Percentiles rank a stretch among this genome's conserved stretches.
Evolutionary conservation across 2,888 invertebrate genomes (phyloP).

Genomic region (Sinhomidia bicolor): DNA sequence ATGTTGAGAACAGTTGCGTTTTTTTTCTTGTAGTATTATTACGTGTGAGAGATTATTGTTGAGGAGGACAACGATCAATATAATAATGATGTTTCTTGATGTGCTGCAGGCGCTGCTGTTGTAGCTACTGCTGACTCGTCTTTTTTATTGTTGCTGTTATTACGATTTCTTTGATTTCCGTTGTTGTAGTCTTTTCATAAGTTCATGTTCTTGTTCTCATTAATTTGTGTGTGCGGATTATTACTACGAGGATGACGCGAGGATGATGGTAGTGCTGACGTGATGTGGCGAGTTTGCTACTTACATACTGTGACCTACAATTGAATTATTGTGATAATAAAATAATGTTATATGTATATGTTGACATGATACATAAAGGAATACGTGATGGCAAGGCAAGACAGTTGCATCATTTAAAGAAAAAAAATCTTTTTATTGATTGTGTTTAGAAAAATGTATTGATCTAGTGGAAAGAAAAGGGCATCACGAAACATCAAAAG

Average conservation of each 20-base stretch:
- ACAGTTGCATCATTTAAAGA: slow-evolving; percentile 38
- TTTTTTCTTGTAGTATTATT: neutral
- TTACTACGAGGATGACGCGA: too few relatives aligned
- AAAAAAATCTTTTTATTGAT: too few relatives aligned
- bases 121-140: too few relatives aligned
- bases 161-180: slow-evolving; percentile 51
- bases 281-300: slow-evolving; percentile 28
- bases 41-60: slow-evolving; percentile 59
- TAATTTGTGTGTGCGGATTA: slow-evolving; percentile 7
- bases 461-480: neutral
- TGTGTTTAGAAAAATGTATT: neutral
- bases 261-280: neutral
- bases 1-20: too few relatives aligned
- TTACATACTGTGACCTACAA: slow-evolving; percentile 43
- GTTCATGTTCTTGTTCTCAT: slow-evolving; percentile 57
- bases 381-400: slow-evolving; percentile 9
- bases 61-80: slow-evolving; percentile 22
- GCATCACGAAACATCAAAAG: slow-evolving; percentile 6
- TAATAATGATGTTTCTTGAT: neutral
- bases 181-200: slow-evolving; percentile 20
- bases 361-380: too few relatives aligned
- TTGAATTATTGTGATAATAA: neutral
- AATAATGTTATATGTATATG: too few relatives aligned
- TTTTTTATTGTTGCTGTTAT: too few relatives aligned
- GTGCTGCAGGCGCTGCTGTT: slow-evolving; percentile 17